phyloP scores from a whole-genome alignment of 2,797 vertebrate genomes.

The Prunella strophiata region DNA sequence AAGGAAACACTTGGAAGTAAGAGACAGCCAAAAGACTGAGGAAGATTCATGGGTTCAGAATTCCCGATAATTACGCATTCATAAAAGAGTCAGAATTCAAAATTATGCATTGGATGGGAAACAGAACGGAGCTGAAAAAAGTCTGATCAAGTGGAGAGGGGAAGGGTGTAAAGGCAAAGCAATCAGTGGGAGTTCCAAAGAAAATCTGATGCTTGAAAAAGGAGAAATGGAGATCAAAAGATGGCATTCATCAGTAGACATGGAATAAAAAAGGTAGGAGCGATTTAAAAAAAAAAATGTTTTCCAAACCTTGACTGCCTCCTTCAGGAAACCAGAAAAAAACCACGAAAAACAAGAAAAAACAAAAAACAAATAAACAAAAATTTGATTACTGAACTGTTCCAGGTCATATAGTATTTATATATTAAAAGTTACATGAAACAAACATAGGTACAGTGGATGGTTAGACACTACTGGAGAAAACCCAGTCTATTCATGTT shows the following conservation, averaged over 20 bases:
- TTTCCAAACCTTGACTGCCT: slow-evolving; percentile 93
- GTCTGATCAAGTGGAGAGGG: slow-evolving; percentile 37
- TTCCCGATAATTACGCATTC: not conserved
- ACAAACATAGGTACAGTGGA: not conserved
- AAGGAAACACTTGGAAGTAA: slow-evolving; percentile 12
- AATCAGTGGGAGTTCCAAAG: slow-evolving; percentile 34
- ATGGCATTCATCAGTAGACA: slow-evolving; percentile 64
- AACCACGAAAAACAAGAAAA: slow-evolving; percentile 60
- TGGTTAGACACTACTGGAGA: not conserved
- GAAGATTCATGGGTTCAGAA: not conserved
- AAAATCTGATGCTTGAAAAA: slow-evolving; percentile 46
- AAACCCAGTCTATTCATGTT: not conserved
- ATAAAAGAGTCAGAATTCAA: slow-evolving; percentile 27
- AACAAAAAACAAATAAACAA: slow-evolving; percentile 57
- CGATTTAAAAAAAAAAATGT: slow-evolving; percentile 37
- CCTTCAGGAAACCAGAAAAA: slow-evolving; percentile 85
- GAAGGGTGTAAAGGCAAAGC: slow-evolving; percentile 51
- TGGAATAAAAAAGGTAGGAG: slow-evolving; percentile 57
- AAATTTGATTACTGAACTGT: slow-evolving; percentile 65
- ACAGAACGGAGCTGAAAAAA: slow-evolving; percentile 61
- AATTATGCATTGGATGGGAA: slow-evolving; percentile 47
- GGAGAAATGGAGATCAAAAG: slow-evolving; percentile 51
- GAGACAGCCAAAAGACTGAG: slow-evolving; percentile 52
- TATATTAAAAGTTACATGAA: not conserved
- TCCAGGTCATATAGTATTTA: not conserved